phyloP scores from a whole-genome alignment of 2,113 vertebrate genomes.

The Bucco capensis region DNA sequence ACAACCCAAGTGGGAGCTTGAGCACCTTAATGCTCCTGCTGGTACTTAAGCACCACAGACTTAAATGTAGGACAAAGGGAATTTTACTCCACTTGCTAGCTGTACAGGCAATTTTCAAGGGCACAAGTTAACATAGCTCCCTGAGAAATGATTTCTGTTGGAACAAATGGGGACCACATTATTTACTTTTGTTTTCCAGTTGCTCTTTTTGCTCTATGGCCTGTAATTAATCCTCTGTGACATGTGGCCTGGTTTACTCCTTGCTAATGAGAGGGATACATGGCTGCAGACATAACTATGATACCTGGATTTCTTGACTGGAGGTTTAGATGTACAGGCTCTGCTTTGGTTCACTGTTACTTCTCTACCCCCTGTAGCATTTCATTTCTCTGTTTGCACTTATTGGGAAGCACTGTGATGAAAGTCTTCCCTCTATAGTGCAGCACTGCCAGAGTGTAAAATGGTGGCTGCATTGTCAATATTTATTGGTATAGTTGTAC shows the following conservation, averaged over 20 bases:
- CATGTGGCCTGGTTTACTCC: neutral
- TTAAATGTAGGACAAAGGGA: neutral
- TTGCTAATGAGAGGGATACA: neutral
- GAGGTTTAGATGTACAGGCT: neutral
- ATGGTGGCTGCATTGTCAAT: neutral
- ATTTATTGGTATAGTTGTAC: rapidly evolving
- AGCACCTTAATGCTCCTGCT: no score
- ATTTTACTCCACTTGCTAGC: neutral
- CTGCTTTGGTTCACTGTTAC: rapidly evolving
- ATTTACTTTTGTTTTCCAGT: constrained; percentile 2
- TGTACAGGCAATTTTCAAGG: neutral
- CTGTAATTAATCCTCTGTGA: constrained; percentile 23
- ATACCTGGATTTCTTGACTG: neutral
- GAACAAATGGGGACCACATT: neutral
- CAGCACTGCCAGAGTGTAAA: neutral
- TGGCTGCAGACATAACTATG: neutral
- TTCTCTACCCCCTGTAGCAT: neutral
- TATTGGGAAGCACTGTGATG: neutral
- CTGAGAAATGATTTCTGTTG: neutral
- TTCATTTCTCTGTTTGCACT: neutral
- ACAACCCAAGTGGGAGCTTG: rapidly evolving
- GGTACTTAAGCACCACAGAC: neutral
- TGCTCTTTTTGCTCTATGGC: neutral
- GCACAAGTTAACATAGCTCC: neutral
- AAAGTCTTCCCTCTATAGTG: neutral